These are phyloP conservation scores for Marcusenius ussheri DNA, from an alignment of 2,113 vertebrate species.

Conservation along the genomic window DNA sequence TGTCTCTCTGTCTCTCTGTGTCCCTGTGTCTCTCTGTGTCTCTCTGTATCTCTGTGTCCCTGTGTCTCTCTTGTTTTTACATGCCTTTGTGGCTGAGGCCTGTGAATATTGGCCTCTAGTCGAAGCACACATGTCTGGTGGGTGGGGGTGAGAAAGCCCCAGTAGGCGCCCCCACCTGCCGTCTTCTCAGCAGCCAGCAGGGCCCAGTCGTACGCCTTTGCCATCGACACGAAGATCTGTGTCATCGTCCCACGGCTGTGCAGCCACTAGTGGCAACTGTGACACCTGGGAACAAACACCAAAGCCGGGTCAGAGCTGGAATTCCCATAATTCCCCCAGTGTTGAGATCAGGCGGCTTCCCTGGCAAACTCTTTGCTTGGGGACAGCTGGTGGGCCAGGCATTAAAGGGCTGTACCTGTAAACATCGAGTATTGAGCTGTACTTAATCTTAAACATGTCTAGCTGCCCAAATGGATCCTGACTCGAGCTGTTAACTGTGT, in stretches of 20 bases:
- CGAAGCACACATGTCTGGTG: not conserved
- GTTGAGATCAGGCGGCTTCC: not conserved
- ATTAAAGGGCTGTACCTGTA: not conserved
- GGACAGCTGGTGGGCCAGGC: not conserved
- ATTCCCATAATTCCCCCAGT: not conserved
- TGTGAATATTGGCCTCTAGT: not conserved
- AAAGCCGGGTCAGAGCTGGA: not conserved
- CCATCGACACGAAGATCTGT: not conserved
- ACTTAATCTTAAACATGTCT: not conserved
- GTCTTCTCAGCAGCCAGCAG: constrained; percentile 2
- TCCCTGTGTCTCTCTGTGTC: not conserved
- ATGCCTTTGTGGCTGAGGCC: not conserved
- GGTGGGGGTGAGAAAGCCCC: constrained; percentile 4
- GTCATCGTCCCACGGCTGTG: not conserved
- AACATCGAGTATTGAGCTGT: not conserved
- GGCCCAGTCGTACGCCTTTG: not conserved
- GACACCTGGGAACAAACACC: not conserved
- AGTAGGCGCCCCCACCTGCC: not conserved
- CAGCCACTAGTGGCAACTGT: not conserved
- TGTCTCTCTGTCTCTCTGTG: rapidly evolving
- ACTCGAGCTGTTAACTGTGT: not conserved
- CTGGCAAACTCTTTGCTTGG: not conserved
- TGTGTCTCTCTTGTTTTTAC: not conserved
- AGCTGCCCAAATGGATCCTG: not conserved
- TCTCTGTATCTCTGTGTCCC: not conserved